Conservation (phyloP, 2,888 invertebrate genomes). For the Archaeoteleia sp. region DNA sequence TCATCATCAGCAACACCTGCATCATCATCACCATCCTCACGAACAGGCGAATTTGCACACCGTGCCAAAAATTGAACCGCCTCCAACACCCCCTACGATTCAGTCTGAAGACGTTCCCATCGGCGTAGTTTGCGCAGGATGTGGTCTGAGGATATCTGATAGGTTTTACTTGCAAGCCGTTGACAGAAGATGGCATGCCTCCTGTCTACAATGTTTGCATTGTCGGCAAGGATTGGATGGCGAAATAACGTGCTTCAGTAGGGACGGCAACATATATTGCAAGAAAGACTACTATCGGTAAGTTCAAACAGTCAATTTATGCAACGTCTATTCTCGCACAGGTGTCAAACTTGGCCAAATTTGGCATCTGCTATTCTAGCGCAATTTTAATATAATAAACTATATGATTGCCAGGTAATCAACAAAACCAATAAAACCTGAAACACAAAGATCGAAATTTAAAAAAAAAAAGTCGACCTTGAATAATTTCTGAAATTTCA, state of each 20-base stretch:
- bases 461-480: no score
- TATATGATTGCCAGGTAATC: no score
- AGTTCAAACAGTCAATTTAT: no score
- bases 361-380: no score
- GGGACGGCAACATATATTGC: conserved; percentile 96
- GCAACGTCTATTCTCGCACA: no score
- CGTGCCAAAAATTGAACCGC: conserved; percentile 77
- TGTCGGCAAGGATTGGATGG: conserved; percentile 93
- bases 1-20: conserved; percentile 67
- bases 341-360: no score
- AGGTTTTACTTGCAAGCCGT: conserved; percentile 93
- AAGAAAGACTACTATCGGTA: conserved; percentile 97
- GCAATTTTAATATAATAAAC: no score
- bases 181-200: conserved; percentile 94
- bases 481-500: no score
- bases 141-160: conserved; percentile 90
- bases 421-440: no score
- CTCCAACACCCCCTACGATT: conserved; percentile 70
- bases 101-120: conserved; percentile 73
- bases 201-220: conserved; percentile 92
- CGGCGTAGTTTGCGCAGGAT: conserved; percentile 88
- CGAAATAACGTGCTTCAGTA: conserved; percentile 93
- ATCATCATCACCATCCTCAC: conserved; percentile 61
- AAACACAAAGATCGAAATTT: no score
- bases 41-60: conserved; percentile 74